phyloP scores from a whole-genome alignment of 1,140 invertebrate genomes.

The Bombus vancouverensis region DNA sequence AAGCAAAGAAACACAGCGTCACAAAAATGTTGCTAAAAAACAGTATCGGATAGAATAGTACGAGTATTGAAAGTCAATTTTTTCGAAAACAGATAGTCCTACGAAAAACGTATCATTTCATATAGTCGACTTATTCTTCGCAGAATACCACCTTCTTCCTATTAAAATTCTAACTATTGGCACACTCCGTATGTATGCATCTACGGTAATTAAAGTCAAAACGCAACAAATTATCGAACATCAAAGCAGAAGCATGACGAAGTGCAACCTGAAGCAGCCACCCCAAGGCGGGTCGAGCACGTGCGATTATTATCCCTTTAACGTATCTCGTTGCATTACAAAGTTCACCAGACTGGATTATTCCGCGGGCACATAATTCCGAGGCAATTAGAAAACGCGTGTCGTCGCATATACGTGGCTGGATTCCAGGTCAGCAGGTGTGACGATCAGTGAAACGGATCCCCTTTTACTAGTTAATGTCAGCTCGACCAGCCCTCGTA shows the following conservation, averaged over 20 bases:
- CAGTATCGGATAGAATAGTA: no score
- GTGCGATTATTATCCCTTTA: slow-evolving; percentile 36
- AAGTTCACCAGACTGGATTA: slow-evolving; percentile 18
- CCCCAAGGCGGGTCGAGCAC: background rate
- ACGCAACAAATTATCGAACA: slow-evolving; percentile 1
- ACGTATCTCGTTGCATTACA: background rate
- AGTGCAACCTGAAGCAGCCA: background rate
- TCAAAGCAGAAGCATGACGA: background rate
- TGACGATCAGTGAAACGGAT: slow-evolving; percentile 31
- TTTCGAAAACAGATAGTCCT: no score
- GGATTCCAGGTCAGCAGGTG: background rate
- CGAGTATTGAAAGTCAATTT: no score
- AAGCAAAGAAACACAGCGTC: no score
- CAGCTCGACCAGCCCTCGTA: slow-evolving; percentile 38
- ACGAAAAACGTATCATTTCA: no score
- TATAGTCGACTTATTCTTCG: no score
- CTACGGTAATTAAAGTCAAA: background rate
- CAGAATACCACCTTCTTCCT: no score
- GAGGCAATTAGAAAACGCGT: slow-evolving; percentile 24
- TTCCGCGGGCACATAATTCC: background rate
- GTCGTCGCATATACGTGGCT: background rate
- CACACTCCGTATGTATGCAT: background rate
- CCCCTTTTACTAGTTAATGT: slow-evolving; percentile 6
- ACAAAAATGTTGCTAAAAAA: no score
- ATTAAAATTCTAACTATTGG: no score